phyloP scores from a whole-genome alignment of 2,888 invertebrate species.

The Morpho achilles region DNA sequence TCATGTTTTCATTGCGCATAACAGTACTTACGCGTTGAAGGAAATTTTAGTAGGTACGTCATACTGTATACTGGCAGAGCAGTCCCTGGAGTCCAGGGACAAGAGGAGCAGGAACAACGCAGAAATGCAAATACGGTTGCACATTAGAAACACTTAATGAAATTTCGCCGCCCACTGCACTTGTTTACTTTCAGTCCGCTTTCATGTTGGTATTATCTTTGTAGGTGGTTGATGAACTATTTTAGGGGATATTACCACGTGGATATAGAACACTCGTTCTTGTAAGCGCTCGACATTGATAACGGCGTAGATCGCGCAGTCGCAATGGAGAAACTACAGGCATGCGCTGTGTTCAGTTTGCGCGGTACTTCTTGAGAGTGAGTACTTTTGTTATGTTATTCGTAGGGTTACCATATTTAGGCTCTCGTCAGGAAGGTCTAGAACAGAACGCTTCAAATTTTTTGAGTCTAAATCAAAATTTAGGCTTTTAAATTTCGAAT shows the following conservation, averaged over 20 bases:
- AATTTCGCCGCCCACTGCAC: constrained; percentile 37
- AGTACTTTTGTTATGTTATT: constrained; percentile 14
- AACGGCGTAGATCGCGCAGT: constrained; percentile 47
- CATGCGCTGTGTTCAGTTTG: constrained; percentile 54
- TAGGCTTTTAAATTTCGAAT: too few species aligned
- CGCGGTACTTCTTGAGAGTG: constrained; percentile 29
- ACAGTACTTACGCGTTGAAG: constrained; percentile 62
- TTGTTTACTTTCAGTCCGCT: constrained; percentile 31
- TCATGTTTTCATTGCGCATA: background rate
- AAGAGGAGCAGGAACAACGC: constrained; percentile 57
- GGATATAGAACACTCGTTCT: constrained; percentile 25
- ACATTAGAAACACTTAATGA: constrained; percentile 66
- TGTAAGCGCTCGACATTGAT: constrained; percentile 41
- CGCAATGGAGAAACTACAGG: constrained; percentile 41
- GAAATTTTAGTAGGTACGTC: constrained; percentile 60
- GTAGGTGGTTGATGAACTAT: constrained; percentile 15
- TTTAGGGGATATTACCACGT: constrained; percentile 14
- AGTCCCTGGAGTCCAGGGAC: constrained; percentile 66
- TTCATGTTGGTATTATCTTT: constrained; percentile 27
- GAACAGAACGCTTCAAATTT: too few species aligned
- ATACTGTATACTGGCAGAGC: constrained; percentile 64
- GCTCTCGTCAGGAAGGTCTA: too few species aligned
- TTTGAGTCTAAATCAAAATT: too few species aligned
- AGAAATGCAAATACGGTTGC: constrained; percentile 53
- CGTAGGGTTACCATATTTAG: too few species aligned